Base-by-base conservation (phyloP, 2,888 invertebrate genomes). In the Epirrhoe tristata region DNA sequence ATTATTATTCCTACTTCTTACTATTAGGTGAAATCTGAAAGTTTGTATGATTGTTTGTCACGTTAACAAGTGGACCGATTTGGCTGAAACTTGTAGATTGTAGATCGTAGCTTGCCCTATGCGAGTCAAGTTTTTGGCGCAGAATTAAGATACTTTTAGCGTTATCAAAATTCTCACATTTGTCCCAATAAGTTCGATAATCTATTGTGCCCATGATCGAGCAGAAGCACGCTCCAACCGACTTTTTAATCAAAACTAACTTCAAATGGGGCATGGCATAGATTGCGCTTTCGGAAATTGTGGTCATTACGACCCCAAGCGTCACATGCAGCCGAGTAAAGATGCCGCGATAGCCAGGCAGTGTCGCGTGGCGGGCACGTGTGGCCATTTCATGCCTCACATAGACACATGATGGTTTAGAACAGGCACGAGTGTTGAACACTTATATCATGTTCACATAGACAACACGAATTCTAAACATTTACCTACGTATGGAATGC, bases 291-390 rank as follows among this genome's bases (percentile, higher is more conserved):
- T 79, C 75, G 76, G 77, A 76, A 75, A 76, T 74, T 77, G 77
- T 80, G 81, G 85, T 81, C 81, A 82, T 83, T 82, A 80, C 73
- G 79, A 73, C 84, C 82, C 83, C 78, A 69, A 67, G 76, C 71
- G 86, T 85, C 87, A 83, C 74, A 76, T 79, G 84, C 89, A 87
- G 81, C 81, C 82, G 75, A 73, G 73, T 72, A 12, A 16, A 76
- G 76, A 79, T 75, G 65, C 74, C 14, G 5, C 83, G 90, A 90
- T 89, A 89, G 82, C 81, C 82, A 81, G 74, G 67, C 58, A 59
- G 64, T 64, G 86, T 65, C 88, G 84, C 87, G 91, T 91, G 91
- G 67, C 74, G 74, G 83, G 70, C 90, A 89, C 89, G 91, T 90
- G 92, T 80, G 78, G 66, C 77, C 81, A 81, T 86, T 83, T 77